Evolutionary conservation across 2,113 vertebrate genomes (phyloP).

Genomic region (Calypte anna): DNA sequence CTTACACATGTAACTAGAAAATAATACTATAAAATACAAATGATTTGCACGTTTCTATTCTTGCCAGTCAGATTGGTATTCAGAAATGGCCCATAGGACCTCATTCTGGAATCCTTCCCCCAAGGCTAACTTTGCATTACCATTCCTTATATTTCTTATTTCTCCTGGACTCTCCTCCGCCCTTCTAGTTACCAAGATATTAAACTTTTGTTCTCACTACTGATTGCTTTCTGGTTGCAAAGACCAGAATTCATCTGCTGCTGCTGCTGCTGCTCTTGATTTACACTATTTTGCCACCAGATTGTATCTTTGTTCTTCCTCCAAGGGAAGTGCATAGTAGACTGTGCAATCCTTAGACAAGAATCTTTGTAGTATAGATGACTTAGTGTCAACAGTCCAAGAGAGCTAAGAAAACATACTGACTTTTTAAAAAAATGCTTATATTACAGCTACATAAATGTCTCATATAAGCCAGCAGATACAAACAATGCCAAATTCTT

Average conservation of each 20-base stretch:
- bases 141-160: not conserved
- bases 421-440: not conserved
- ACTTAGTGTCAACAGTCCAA: not conserved
- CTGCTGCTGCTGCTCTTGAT: not conserved
- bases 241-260: not conserved
- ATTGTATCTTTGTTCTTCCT: not conserved
- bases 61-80: not conserved
- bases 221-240: not conserved
- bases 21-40: not conserved
- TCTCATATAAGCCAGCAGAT: not conserved
- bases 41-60: not conserved
- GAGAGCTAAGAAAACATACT: not conserved
- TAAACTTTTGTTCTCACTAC: not conserved
- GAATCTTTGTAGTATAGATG: not conserved
- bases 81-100: not conserved
- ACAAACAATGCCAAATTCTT: not conserved
- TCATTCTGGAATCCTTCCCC: not conserved
- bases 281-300: not conserved
- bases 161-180: not conserved
- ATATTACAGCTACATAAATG: not conserved
- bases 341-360: not conserved
- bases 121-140: not conserved
- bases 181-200: not conserved
- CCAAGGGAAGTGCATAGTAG: not conserved
- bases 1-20: not conserved